A percentile compares a stretch with the other conserved stretches of the same genome.
Conservation (phyloP, 2,888 invertebrate species). For the Melikaiella ostensackeni region DNA sequence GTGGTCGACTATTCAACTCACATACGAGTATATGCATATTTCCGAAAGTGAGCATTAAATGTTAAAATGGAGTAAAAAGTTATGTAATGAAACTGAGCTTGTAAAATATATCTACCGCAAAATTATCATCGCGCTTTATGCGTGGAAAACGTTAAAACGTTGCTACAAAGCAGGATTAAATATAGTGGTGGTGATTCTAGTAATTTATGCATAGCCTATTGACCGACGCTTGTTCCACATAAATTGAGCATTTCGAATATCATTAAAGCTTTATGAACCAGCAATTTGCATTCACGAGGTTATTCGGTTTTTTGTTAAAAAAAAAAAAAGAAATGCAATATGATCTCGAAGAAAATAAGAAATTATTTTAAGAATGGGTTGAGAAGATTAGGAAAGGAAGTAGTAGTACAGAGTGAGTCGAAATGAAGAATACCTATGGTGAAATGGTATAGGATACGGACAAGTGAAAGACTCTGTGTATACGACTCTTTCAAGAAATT, state of each 20-base stretch:
- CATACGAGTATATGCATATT: background rate
- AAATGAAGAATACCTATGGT: too few species aligned
- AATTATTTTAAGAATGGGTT: too few species aligned
- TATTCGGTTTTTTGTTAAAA: background rate
- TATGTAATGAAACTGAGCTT: background rate
- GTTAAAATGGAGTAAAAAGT: background rate
- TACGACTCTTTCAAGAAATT: too few species aligned
- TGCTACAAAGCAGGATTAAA: background rate
- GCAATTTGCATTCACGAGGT: background rate
- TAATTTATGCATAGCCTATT: conserved; percentile 2
- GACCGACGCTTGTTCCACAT: background rate
- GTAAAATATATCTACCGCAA: background rate
- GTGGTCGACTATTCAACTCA: background rate
- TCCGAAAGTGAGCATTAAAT: background rate
- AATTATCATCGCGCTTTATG: background rate
- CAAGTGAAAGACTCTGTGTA: too few species aligned
- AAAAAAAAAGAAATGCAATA: too few species aligned
- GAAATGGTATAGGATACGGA: too few species aligned
- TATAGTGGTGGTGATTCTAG: background rate
- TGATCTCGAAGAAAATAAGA: too few species aligned
- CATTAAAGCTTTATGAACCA: background rate
- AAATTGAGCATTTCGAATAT: conserved; percentile 8
- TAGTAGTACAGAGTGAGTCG: too few species aligned
- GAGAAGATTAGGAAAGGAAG: too few species aligned
- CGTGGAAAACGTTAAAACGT: background rate